These are phyloP conservation scores for Parauchenoglanis punctatus DNA, from an alignment of 2,797 vertebrate genomes.

Conservation along the genomic window DNA sequence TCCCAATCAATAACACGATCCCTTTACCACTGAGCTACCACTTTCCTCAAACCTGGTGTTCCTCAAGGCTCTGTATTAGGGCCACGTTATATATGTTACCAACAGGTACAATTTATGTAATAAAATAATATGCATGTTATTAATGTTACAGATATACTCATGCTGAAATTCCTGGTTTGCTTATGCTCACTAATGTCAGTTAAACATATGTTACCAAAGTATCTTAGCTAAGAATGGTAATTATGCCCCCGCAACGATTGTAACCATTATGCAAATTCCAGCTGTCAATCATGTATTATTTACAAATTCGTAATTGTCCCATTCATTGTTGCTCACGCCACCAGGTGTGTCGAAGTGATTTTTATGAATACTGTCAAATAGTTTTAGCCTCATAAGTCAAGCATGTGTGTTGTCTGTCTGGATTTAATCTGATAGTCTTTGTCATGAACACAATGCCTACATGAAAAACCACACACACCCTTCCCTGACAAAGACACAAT, in stretches of 20 bases:
- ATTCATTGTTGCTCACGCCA: background rate
- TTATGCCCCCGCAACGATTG: too few relatives aligned
- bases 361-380: background rate
- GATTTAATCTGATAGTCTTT: conserved; percentile 19
- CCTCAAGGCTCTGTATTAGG: background rate
- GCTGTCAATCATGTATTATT: background rate
- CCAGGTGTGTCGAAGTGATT: background rate
- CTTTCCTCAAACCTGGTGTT: too few relatives aligned
- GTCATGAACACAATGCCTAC: conserved; percentile 7
- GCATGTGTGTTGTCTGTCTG: conserved; percentile 15
- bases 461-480: conserved; percentile 13
- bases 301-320: background rate
- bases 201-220: background rate
- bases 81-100: background rate
- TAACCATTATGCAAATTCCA: background rate
- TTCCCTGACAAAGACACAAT: conserved; percentile 24
- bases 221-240: background rate
- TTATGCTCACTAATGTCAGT: background rate
- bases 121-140: background rate
- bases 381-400: background rate
- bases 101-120: background rate
- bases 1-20: background rate
- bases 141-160: background rate
- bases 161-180: background rate
- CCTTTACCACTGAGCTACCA: background rate